Base-by-base conservation (phyloP, 2,888 invertebrate species). In the Macrophya alboannulata region DNA sequence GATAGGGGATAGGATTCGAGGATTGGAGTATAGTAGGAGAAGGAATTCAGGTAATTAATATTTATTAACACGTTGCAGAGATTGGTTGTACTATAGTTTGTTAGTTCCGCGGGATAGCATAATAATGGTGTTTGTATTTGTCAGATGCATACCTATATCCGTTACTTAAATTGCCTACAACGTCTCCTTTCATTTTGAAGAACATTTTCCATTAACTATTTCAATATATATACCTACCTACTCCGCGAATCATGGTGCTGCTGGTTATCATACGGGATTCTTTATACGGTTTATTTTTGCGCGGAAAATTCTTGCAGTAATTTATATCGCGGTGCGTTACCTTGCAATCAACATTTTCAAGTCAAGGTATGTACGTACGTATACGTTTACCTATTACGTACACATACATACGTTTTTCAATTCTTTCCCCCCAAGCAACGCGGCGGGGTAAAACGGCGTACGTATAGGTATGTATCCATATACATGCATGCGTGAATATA, bases 321-420 rank as follows among this genome's bases (percentile, higher is more conserved):
- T 77, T 55, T 77, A 77, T 55, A 21, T 17, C 77, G 17, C 77
- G 17, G 1, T 25, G n/a, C 55, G 17, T 55, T 81, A 59, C 40
- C 31, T 77, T 37, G 17, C 31, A 55, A 77, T 55, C 51, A 77
- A 37, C 55, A 37, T 77, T 55, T 77, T 40, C 55, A 77, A 55
- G 55, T n/a, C 55, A 77, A 12, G 77, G 37, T 51, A 55, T 55
- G 17, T 12, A 21, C 68, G 8, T 68, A 68, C 15, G 0, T 31
- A n/a, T n/a, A n/a, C n/a, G n/a, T n/a, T n/a, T n/a, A n/a, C 4
- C 17, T 51, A n/a, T 1, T 51, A 17, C 8, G 31, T 31, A 31
- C 31, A 3, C 31, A 31, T 31, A 31, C 31, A 31, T 55, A 8
- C n/a, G 31, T 55, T 55, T 77, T 77, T 77, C 77, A 55, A 77